Conservation (phyloP, 2,797 vertebrate genomes). For the Carduelis carduelis region DNA sequence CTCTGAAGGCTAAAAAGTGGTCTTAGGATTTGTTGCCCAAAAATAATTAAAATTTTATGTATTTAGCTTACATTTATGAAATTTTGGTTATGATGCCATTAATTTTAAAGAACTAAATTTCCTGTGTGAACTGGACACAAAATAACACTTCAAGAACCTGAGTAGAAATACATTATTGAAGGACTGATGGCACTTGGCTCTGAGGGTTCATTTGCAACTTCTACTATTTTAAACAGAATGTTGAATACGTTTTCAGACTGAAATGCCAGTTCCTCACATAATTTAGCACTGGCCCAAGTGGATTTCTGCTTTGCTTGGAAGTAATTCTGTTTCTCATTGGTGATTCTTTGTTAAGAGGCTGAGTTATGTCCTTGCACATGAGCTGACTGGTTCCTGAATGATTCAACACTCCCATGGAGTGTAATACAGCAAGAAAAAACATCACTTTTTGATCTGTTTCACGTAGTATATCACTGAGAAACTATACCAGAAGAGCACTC, state of each 20-base stretch:
- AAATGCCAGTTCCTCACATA: not conserved
- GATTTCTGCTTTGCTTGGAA: not conserved
- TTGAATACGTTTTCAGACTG: not conserved
- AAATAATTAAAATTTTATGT: not conserved
- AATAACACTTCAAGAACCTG: not conserved
- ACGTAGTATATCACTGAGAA: not conserved
- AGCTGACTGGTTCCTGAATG: not conserved
- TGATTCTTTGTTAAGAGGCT: not conserved
- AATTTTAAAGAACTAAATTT: not conserved
- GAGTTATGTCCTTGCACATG: not conserved
- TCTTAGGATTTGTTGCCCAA: not conserved
- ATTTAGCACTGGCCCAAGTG: not conserved
- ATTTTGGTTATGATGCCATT: not conserved
- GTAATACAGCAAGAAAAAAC: not conserved
- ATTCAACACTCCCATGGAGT: not conserved
- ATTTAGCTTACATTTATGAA: not conserved
- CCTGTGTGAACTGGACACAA: not conserved
- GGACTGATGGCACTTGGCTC: not conserved
- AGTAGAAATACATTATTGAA: not conserved
- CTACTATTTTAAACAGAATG: not conserved
- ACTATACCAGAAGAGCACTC: not conserved
- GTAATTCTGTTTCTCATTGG: not conserved
- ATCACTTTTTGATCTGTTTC: not conserved
- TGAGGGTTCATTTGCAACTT: not conserved
- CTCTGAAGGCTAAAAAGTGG: rapidly evolving